Percentiles rank a stretch among this genome's conserved stretches.
These are phyloP conservation scores for Dynastes maya DNA, from an alignment of 2,888 invertebrate genomes.

Conservation along the genomic window DNA sequence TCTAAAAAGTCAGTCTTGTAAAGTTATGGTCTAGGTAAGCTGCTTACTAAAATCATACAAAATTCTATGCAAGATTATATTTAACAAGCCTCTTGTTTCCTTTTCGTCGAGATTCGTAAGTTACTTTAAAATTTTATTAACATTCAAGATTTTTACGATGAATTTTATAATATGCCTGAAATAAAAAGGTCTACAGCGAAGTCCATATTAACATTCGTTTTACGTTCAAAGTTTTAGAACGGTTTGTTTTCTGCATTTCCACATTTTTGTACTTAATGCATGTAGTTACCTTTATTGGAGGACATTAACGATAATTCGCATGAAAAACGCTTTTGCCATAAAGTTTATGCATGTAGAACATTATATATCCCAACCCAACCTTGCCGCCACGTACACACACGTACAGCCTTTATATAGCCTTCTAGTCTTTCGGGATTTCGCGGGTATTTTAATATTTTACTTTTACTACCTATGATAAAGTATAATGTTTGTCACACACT, in stretches of 20 bases:
- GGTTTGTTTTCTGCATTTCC: constrained; percentile 13
- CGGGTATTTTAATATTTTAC: constrained; percentile 33
- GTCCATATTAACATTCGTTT: not conserved
- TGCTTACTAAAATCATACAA: too few species aligned
- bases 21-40: too few species aligned
- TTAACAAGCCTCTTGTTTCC: not conserved
- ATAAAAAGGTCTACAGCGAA: not conserved
- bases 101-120: not conserved
- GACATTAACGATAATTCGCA: constrained; percentile 21
- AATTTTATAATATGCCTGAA: not conserved
- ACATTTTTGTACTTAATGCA: constrained; percentile 21
- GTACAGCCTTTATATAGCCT: constrained; percentile 15
- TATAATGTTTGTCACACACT: constrained; percentile 29
- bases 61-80: too few species aligned
- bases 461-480: constrained; percentile 39
- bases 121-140: constrained; percentile 5
- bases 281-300: constrained; percentile 21
- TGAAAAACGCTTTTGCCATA: constrained; percentile 26
- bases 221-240: not conserved
- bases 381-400: not conserved
- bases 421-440: constrained; percentile 25
- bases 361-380: not conserved
- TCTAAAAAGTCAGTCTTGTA: too few species aligned
- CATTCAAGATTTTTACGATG: constrained; percentile 9
- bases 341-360: constrained; percentile 25